A percentile compares a stretch with the other conserved stretches of the same genome.
Evolutionary conservation across 1,140 invertebrate genomes (phyloP).

Genomic region (Riptortus pedestris): DNA sequence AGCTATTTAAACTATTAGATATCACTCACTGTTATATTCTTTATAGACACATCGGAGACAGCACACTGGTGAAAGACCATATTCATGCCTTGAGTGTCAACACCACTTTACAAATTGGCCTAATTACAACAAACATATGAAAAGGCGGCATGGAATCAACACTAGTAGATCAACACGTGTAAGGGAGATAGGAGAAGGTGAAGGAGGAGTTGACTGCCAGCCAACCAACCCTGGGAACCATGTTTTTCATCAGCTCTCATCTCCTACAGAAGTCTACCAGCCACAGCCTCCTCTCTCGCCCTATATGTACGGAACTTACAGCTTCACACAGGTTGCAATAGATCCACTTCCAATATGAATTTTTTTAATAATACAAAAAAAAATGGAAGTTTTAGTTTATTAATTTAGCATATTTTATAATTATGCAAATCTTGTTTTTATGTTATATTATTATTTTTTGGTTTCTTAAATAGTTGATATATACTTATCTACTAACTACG

Average conservation of each 20-base stretch:
- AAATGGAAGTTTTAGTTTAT: no score
- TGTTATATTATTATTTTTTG: no score
- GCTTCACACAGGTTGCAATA: neutral
- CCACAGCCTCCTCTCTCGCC: neutral
- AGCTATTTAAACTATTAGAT: no score
- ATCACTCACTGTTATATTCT: neutral
- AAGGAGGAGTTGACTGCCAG: neutral
- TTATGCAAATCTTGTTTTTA: no score
- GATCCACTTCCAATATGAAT: neutral
- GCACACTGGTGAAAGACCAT: conserved; percentile 47
- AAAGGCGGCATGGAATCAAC: conserved; percentile 47
- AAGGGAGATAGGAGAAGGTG: neutral
- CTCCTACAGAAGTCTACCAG: neutral
- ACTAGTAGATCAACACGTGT: conserved; percentile 25
- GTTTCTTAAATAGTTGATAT: no score
- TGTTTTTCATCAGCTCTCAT: neutral
- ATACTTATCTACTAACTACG: no score
- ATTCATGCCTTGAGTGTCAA: conserved; percentile 47
- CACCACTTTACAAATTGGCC: conserved; percentile 65
- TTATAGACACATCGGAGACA: conserved; percentile 50
- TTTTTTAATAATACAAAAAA: no score
- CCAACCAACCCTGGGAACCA: neutral
- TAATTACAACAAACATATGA: conserved; percentile 66
- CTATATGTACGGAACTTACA: neutral
- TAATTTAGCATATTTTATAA: no score